phyloP scores from a whole-genome alignment of 2,888 invertebrate species.

The Tanaodytes sp. region DNA sequence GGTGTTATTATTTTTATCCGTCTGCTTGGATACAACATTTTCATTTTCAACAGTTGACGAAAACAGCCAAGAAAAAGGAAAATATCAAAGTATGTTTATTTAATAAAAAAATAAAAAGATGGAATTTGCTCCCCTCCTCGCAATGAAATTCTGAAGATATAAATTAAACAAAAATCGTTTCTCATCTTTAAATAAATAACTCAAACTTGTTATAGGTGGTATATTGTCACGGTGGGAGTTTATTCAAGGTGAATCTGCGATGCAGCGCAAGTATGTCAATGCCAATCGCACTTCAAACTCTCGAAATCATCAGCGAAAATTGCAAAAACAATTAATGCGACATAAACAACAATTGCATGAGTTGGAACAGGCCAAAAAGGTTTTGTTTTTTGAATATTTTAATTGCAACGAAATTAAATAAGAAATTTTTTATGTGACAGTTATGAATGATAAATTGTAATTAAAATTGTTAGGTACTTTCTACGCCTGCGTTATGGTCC shows the following conservation, averaged over 20 bases:
- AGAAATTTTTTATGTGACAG: no score
- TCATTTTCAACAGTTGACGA: slow-evolving; percentile 64
- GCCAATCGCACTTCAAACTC: slow-evolving; percentile 70
- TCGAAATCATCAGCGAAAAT: slow-evolving; percentile 78
- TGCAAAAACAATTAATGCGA: slow-evolving; percentile 83
- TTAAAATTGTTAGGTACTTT: slow-evolving; percentile 61
- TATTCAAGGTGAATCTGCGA: slow-evolving; percentile 84
- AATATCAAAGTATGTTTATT: slow-evolving; percentile 66
- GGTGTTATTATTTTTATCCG: slow-evolving; percentile 83
- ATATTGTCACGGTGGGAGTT: slow-evolving; percentile 86
- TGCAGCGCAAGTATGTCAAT: slow-evolving; percentile 73
- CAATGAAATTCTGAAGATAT: slow-evolving; percentile 3
- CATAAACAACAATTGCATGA: slow-evolving; percentile 80
- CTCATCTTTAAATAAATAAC: no score
- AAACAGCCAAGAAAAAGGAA: slow-evolving; percentile 66
- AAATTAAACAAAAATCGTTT: no score
- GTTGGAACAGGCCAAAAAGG: slow-evolving; percentile 79
- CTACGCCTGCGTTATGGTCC: slow-evolving; percentile 69
- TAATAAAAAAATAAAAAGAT: slow-evolving; percentile 1
- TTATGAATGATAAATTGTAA: no score
- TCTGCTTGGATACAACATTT: slow-evolving; percentile 77
- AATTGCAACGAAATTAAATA: no score
- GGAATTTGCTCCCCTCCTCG: no score
- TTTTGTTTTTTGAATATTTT: no score
- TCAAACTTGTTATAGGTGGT: no score